Evolutionary conservation across 37 sponge, comb jelly and placozoan species (phyloP).

Genomic region (Beroe ovata): DNA sequence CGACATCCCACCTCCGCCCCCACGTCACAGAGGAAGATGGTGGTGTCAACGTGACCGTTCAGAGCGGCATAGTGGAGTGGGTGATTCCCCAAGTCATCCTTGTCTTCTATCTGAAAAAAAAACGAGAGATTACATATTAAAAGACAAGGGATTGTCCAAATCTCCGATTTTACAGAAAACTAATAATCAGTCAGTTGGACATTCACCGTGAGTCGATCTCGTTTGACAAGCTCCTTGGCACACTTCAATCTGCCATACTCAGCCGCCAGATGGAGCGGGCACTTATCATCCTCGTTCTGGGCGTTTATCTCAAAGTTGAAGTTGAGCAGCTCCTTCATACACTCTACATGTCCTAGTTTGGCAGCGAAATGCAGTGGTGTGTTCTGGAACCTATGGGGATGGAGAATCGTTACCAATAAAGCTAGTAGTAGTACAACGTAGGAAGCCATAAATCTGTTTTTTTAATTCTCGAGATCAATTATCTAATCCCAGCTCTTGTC

Average conservation of each 20-base stretch:
- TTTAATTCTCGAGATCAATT: too few relatives aligned
- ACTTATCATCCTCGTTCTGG: conserved; percentile 59
- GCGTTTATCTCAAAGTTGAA: conserved; percentile 64
- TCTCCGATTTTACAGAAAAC: neutral
- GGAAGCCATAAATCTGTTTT: too few relatives aligned
- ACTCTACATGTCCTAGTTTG: conserved; percentile 72
- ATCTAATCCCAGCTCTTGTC: too few relatives aligned
- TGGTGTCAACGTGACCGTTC: conserved; percentile 60
- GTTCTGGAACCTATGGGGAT: conserved; percentile 68
- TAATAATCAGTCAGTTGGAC: neutral
- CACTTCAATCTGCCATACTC: conserved; percentile 6
- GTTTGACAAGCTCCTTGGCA: conserved; percentile 9
- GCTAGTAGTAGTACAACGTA: too few relatives aligned
- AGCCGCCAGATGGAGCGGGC: conserved; percentile 37
- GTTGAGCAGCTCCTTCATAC: conserved; percentile 68
- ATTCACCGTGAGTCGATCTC: neutral
- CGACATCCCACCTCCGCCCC: conserved; percentile 42
- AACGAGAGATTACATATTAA: too few relatives aligned
- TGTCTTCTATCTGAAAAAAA: conserved; percentile 21
- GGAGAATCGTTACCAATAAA: too few relatives aligned
- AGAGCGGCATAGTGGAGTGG: conserved; percentile 22
- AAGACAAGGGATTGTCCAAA: neutral
- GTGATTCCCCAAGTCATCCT: conserved; percentile 25
- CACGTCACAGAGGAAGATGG: conserved; percentile 34
- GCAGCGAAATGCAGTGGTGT: conserved; percentile 83